These are phyloP conservation scores for Saimiri boliviensis DNA, from an alignment of 2,113 vertebrate genomes.

Conservation along the genomic window DNA sequence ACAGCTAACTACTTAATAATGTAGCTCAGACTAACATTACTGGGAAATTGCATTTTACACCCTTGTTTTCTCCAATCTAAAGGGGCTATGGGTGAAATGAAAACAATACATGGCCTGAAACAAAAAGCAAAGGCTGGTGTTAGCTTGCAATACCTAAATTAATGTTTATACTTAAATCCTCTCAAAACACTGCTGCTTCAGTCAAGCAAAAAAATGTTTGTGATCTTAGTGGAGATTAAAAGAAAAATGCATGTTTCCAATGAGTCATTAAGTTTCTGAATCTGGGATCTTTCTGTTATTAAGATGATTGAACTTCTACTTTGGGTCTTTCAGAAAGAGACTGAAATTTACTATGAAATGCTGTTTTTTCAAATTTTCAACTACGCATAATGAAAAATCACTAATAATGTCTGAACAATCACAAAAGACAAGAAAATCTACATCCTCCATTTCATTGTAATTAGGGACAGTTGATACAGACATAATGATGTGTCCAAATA, in stretches of 20 bases:
- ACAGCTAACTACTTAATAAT: conserved; percentile 52
- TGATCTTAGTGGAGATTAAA: conserved; percentile 46
- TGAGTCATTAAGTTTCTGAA: conserved; percentile 36
- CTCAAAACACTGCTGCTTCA: conserved; percentile 51
- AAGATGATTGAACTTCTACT: not conserved
- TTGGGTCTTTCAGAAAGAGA: conserved; percentile 8
- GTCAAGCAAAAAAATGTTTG: conserved; percentile 42
- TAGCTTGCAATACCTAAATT: conserved; percentile 43
- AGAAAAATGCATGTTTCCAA: conserved; percentile 52
- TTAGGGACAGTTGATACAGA: not conserved
- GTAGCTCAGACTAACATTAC: conserved; percentile 36
- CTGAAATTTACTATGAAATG: conserved; percentile 41
- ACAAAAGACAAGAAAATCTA: conserved; percentile 20
- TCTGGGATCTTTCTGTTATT: conserved; percentile 3
- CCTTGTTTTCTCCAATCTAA: conserved; percentile 37
- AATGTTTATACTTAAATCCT: conserved; percentile 49
- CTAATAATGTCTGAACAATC: not conserved
- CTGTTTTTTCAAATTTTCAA: conserved; percentile 22
- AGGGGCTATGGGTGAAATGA: not conserved
- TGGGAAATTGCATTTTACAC: conserved; percentile 60
- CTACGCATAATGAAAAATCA: conserved; percentile 1
- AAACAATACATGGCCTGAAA: conserved; percentile 38
- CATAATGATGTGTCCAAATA: not conserved
- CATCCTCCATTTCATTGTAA: not conserved
- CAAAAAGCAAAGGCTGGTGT: conserved; percentile 41